Evolutionary conservation across 2,888 invertebrate species (phyloP), one percentile per base, ranked within the genome.

Genomic region (Watsonalla binaria): DNA sequence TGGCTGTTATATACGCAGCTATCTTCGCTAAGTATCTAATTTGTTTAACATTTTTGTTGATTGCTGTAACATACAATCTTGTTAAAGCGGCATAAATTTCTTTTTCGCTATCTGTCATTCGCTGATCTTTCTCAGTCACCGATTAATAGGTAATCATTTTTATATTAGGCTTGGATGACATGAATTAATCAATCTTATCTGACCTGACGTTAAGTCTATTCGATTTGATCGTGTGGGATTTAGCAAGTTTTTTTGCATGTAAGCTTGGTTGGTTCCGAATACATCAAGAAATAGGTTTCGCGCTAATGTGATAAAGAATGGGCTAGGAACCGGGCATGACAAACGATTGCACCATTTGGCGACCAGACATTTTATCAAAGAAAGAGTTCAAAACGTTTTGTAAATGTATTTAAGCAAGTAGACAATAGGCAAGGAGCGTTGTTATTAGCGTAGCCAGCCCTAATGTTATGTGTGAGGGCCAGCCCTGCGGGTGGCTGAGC

Each of bases 401-500:
- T 46, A 47, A 55, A 45, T 51, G 39, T 68, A 63, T 62, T 53
- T 66, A 63, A 58, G 65, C 63, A 69, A 11, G 42, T 42, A 11
- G 11, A 65, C 66, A 72, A 66, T 75, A 72, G 68, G 46, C 52
- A 59, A 60, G 70, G 67, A 70, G 59, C 63, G 63, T 61, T 61
- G 67, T 67, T 60, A 67, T 71, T 64, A 65, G 61, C 15, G 49
- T 49, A 39, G 37, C 63, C 62, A 69, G 62, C 65, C 66, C 68
- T 70, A 68, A 66, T 66, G 66, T 60, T 56, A 68, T 70, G 66
- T 65, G 68, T 60, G 61, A 55, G 69, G 70, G 67, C 68, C 78
- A 80, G 68, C 82, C 80, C 80, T 73, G 76, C 77, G 78, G 80
- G 79, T 74, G 75, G 76, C 77, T 72, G 78, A 65, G 63, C 70